Conservation (phyloP, 1,140 invertebrate genomes). For the Sycophaga agraensis region DNA sequence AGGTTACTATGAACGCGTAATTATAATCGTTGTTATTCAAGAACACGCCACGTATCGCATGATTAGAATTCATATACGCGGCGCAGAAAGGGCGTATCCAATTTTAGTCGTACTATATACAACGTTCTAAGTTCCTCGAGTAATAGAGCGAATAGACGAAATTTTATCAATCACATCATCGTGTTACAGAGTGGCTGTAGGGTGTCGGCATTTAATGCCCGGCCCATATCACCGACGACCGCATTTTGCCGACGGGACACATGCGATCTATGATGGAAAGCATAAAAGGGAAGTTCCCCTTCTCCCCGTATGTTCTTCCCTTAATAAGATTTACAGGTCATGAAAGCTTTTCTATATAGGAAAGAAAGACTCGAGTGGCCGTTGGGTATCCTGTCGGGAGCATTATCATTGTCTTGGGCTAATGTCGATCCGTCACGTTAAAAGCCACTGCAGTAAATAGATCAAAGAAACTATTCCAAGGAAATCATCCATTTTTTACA, state of each 20-base stretch:
- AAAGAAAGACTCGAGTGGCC: not conserved
- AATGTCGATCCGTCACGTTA: no score
- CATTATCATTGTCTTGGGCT: not conserved
- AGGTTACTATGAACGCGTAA: no score
- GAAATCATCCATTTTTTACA: no score
- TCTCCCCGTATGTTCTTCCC: not conserved
- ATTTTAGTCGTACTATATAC: no score
- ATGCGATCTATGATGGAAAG: slow-evolving; percentile 1
- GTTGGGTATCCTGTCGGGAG: not conserved
- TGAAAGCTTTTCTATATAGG: slow-evolving; percentile 8
- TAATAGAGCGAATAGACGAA: not conserved
- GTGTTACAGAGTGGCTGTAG: not conserved
- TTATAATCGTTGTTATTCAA: no score
- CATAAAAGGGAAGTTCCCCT: slow-evolving; percentile 11
- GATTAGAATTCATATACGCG: not conserved
- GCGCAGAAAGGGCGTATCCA: no score
- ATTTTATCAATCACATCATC: slow-evolving; percentile 4
- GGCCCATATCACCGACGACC: no score
- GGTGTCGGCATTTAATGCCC: not conserved
- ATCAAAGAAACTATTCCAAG: no score
- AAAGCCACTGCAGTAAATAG: no score
- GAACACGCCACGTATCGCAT: not conserved
- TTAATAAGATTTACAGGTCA: slow-evolving; percentile 19
- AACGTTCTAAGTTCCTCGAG: no score
- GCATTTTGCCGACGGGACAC: not conserved